phyloP scores from a whole-genome alignment of 2,888 invertebrate species.

The Thereva unica region DNA sequence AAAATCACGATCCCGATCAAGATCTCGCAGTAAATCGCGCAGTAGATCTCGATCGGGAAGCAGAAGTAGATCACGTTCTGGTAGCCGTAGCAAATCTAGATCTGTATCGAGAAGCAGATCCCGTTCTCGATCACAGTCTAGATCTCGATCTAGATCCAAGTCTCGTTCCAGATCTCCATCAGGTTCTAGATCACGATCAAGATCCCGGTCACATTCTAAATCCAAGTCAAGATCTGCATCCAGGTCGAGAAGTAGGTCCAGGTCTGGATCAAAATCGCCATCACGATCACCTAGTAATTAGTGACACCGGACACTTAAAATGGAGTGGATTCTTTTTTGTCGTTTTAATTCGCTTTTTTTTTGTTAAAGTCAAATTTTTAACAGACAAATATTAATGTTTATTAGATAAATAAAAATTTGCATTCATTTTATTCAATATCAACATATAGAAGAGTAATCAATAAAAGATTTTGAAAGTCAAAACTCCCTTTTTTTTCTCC shows the following conservation, averaged over 20 bases:
- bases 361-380: background rate
- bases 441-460: no score
- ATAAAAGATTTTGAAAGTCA: no score
- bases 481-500: no score
- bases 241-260: constrained; percentile 51
- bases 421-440: no score
- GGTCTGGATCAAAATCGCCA: constrained; percentile 30
- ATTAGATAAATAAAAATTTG: no score
- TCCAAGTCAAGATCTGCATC: constrained; percentile 52
- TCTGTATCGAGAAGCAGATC: constrained; percentile 47
- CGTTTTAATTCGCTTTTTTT: background rate
- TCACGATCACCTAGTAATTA: constrained; percentile 35
- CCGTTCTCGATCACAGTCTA: constrained; percentile 45
- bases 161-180: constrained; percentile 57
- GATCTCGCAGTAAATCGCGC: constrained; percentile 52
- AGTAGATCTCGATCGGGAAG: constrained; percentile 51
- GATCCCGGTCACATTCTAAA: constrained; percentile 52
- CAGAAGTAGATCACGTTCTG: constrained; percentile 54
- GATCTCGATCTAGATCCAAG: constrained; percentile 49
- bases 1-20: constrained; percentile 44
- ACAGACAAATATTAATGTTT: no score
- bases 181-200: constrained; percentile 53
- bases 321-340: background rate
- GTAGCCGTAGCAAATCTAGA: constrained; percentile 57
- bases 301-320: background rate